A percentile compares a stretch with the other conserved stretches of the same genome.
Evolutionary conservation across 2,797 vertebrate genomes (phyloP).

Genomic region (Pipistrellus pipistrellus): DNA sequence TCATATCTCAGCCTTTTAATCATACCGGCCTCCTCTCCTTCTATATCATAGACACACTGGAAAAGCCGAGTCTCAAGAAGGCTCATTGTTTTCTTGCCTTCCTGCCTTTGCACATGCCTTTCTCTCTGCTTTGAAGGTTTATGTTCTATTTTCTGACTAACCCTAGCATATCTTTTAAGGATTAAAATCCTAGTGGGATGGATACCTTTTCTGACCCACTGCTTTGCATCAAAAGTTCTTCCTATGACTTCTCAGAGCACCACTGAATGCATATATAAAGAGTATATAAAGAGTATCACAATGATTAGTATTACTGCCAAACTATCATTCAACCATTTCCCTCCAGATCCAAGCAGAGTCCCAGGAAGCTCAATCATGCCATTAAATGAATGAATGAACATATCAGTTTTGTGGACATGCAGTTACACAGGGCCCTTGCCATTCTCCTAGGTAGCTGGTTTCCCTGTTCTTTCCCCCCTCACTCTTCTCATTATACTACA

Average conservation of each 20-base stretch:
- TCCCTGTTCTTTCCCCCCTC: background rate
- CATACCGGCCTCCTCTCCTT: accelerated
- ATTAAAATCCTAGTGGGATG: background rate
- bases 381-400: background rate
- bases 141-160: background rate
- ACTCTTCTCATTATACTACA: background rate
- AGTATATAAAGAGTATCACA: background rate
- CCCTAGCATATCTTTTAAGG: background rate
- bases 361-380: background rate
- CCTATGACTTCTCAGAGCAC: background rate
- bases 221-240: background rate
- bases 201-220: background rate
- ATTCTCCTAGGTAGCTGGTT: background rate
- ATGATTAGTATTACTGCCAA: background rate
- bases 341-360: background rate
- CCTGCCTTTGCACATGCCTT: background rate
- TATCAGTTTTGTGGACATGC: background rate
- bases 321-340: background rate
- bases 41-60: background rate
- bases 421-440: background rate
- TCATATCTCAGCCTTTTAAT: background rate
- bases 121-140: background rate
- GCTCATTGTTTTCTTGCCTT: background rate
- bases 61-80: background rate
- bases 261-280: background rate